These are phyloP conservation scores for Elaphurus davidianus DNA, from an alignment of 2,113 vertebrate species.

Conservation along the genomic window DNA sequence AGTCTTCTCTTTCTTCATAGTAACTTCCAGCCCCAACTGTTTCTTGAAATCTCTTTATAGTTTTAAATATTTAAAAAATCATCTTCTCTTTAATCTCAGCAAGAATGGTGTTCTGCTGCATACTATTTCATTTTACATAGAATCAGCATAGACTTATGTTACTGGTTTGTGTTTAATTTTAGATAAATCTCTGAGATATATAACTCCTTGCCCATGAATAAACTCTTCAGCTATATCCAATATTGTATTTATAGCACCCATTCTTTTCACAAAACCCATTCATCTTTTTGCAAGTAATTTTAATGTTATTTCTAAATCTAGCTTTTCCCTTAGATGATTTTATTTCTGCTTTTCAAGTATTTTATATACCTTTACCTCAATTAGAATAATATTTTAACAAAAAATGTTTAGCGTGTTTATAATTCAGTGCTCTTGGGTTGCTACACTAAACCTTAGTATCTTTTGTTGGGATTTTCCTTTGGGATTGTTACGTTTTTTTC, in stretches of 20 bases:
- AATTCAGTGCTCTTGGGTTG: background rate
- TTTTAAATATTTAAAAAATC: background rate
- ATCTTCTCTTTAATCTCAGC: background rate
- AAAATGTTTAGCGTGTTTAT: background rate
- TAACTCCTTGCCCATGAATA: background rate
- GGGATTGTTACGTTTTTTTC: background rate
- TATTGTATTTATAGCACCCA: background rate
- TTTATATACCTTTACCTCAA: background rate
- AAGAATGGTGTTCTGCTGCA: background rate
- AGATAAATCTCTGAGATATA: background rate
- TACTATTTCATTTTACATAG: background rate
- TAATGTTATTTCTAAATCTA: background rate
- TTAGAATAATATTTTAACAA: background rate
- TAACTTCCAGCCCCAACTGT: background rate
- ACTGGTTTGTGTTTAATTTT: background rate
- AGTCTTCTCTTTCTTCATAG: background rate
- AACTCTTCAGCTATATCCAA: background rate
- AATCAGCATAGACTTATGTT: background rate
- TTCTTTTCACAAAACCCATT: background rate
- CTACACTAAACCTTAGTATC: background rate
- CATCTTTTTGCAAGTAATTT: background rate
- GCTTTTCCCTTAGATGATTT: background rate
- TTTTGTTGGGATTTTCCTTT: background rate
- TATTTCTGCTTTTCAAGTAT: background rate
- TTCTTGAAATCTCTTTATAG: background rate